phyloP scores from a whole-genome alignment of 1,140 invertebrate species.

The Drosophila guanche region DNA sequence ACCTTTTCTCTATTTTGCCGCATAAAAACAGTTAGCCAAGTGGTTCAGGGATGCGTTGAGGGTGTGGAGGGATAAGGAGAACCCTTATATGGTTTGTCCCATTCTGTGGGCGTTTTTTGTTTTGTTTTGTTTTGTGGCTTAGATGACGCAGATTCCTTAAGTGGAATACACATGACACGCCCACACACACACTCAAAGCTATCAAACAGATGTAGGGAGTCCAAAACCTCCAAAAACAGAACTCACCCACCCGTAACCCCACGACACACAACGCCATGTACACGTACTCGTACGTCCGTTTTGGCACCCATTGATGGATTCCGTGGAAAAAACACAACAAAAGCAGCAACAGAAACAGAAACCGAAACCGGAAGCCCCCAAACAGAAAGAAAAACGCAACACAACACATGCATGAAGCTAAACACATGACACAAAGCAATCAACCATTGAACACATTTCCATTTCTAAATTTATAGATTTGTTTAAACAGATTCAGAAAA shows the following conservation, averaged over 20 bases:
- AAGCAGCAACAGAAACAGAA: conserved; percentile 9
- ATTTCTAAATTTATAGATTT: conserved; percentile 24
- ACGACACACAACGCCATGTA: background rate
- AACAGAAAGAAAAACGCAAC: conserved; percentile 16
- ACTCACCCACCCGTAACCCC: background rate
- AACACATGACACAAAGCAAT: conserved; percentile 18
- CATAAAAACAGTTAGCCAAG: conserved; percentile 47
- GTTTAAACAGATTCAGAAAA: conserved; percentile 24
- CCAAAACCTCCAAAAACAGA: conserved; percentile 7
- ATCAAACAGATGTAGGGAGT: conserved; percentile 8
- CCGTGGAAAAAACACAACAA: conserved; percentile 11
- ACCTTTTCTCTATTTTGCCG: conserved; percentile 24
- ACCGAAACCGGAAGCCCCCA: conserved; percentile 7
- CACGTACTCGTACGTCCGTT: conserved; percentile 9
- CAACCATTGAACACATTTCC: background rate
- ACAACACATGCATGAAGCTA: conserved; percentile 33
- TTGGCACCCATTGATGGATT: conserved; percentile 37
- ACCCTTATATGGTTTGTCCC: conserved; percentile 46
- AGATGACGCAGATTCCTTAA: conserved; percentile 56
- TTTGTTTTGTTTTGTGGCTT: conserved; percentile 53
- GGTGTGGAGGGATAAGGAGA: background rate
- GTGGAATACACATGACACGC: conserved; percentile 36
- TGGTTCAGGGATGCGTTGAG: conserved; percentile 11
- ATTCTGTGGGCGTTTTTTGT: conserved; percentile 38
- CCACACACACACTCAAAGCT: background rate